Conservation (phyloP, 2,888 invertebrate species). For the Linnaemya vulpina region DNA sequence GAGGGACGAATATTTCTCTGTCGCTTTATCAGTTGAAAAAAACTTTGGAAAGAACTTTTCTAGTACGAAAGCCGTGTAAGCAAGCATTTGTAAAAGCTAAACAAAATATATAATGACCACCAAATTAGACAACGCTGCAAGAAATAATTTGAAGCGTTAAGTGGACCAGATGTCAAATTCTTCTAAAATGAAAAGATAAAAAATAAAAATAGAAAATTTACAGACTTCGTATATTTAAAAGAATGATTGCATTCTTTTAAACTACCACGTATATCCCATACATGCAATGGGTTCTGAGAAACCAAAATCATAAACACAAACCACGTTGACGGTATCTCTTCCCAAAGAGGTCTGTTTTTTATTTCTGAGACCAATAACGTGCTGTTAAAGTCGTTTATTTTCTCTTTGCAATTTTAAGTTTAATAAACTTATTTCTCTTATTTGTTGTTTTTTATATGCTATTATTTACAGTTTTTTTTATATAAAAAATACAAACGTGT, state of each 20-base stretch:
- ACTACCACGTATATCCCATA: background rate
- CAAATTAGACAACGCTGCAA: too few species aligned
- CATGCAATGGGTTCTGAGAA: background rate
- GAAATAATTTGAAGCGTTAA: too few species aligned
- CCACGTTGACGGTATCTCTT: constrained; percentile 19
- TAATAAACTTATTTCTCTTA: constrained; percentile 34
- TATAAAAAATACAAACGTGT: background rate
- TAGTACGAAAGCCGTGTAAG: too few species aligned
- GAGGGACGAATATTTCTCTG: too few species aligned
- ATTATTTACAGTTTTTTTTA: constrained; percentile 2
- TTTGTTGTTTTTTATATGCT: constrained; percentile 15
- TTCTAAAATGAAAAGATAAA: too few species aligned
- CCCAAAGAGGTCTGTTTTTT: constrained; percentile 35
- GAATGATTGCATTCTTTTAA: constrained; percentile 26
- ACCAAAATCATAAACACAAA: constrained; percentile 12
- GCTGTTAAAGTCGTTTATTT: constrained; percentile 19
- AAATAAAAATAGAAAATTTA: too few species aligned
- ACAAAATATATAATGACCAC: too few species aligned
- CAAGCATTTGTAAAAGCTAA: too few species aligned
- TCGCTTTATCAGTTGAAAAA: too few species aligned
- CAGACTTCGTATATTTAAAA: too few species aligned
- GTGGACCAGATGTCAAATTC: too few species aligned
- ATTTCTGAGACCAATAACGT: constrained; percentile 46
- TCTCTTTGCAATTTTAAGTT: constrained; percentile 23
- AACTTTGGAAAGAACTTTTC: too few species aligned